phyloP scores from a whole-genome alignment of 2,113 vertebrate species.

The Poecilia latipinna region DNA sequence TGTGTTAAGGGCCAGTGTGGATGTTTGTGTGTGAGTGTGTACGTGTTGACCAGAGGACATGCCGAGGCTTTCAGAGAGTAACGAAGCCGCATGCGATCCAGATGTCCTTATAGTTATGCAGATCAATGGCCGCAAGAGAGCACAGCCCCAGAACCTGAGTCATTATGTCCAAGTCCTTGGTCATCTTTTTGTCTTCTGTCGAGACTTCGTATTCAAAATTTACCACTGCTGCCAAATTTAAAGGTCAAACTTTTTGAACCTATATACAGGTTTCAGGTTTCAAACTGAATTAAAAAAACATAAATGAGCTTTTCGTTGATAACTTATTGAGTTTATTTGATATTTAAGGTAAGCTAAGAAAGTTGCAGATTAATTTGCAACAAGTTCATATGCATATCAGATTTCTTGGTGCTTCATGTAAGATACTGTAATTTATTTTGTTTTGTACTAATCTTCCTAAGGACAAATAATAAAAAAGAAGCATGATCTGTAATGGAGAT shows the following conservation, averaged over 20 bases:
- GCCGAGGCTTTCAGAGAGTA: slow-evolving; percentile 13
- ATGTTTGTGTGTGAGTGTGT: slow-evolving; percentile 11
- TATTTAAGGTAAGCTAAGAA: background rate
- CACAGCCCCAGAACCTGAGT: slow-evolving; percentile 25
- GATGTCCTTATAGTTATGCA: slow-evolving; percentile 68
- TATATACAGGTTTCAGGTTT: background rate
- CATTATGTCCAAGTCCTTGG: slow-evolving; percentile 29
- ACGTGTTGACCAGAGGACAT: background rate
- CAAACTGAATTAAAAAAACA: background rate
- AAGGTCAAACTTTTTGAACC: too few species aligned
- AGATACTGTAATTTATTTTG: background rate
- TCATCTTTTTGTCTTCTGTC: background rate
- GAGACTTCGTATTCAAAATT: too few species aligned
- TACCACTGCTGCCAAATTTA: too few species aligned
- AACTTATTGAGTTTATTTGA: background rate
- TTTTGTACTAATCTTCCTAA: background rate
- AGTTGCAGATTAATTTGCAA: background rate
- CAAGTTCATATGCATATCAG: background rate
- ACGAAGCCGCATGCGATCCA: slow-evolving; percentile 50
- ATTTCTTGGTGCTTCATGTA: background rate
- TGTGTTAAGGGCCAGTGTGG: slow-evolving; percentile 14
- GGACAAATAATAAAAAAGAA: background rate
- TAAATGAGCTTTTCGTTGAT: background rate
- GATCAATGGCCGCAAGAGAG: slow-evolving; percentile 59
- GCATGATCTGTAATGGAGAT: background rate